A percentile compares a stretch with the other conserved stretches of the same genome.
Evolutionary conservation across 2,888 invertebrate genomes (phyloP).

Genomic region (Dione vanillae): DNA sequence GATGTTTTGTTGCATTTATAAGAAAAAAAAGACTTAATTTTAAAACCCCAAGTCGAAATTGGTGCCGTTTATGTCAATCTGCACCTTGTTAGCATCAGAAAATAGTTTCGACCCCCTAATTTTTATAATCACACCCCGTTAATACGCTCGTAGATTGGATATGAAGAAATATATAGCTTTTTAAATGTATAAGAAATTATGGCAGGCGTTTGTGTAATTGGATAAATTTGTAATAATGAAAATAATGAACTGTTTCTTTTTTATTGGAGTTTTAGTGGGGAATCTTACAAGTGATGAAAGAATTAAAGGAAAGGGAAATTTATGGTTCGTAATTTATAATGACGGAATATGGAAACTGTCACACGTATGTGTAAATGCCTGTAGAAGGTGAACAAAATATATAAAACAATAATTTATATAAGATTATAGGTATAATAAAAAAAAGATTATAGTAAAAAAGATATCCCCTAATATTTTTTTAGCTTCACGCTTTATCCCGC

Average conservation of each 20-base stretch:
- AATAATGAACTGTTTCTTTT: neutral
- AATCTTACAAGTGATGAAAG: too few species aligned
- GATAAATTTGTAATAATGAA: slow-evolving; percentile 1
- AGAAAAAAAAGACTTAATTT: slow-evolving; percentile 24
- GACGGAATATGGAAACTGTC: too few species aligned
- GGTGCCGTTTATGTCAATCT: slow-evolving; percentile 38
- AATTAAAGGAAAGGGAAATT: too few species aligned
- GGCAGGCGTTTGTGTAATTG: slow-evolving; percentile 8
- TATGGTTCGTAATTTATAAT: too few species aligned
- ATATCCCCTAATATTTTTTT: too few species aligned
- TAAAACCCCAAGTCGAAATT: slow-evolving; percentile 16
- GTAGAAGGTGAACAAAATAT: too few species aligned
- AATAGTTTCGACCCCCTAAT: slow-evolving; percentile 21
- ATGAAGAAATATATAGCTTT: slow-evolving; percentile 7
- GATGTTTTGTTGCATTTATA: slow-evolving; percentile 54
- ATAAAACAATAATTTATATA: too few species aligned
- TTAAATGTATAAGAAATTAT: neutral
- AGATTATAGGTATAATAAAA: too few species aligned
- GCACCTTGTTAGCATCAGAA: slow-evolving; percentile 35
- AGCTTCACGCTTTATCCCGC: too few species aligned
- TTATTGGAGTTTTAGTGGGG: neutral
- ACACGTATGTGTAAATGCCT: too few species aligned
- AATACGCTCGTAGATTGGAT: slow-evolving; percentile 10
- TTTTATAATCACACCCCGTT: slow-evolving; percentile 21
- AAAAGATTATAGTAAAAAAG: too few species aligned